A percentile compares a stretch with the other conserved stretches of the same genome.
Evolutionary conservation across 2,888 invertebrate species (phyloP).

Genomic region (Euclidia mi): DNA sequence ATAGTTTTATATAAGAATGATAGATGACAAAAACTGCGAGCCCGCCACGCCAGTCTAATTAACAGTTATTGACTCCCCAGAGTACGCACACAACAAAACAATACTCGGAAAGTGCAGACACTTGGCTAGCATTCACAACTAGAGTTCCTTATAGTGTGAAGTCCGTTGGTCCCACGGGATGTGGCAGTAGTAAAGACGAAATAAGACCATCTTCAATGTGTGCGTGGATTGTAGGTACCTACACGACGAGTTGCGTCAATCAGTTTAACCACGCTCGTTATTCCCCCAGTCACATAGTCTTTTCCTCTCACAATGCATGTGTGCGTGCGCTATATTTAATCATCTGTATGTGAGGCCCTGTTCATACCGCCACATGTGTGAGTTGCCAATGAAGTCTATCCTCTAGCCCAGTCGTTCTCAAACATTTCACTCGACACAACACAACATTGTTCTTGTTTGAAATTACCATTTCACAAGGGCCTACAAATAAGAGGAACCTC

Average conservation of each 20-base stretch:
- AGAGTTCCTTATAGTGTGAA: slow-evolving; percentile 76
- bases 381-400: slow-evolving; percentile 86
- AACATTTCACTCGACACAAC: slow-evolving; percentile 58
- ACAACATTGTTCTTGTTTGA: slow-evolving; percentile 10
- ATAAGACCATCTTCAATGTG: slow-evolving; percentile 79
- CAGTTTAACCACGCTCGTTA: slow-evolving; percentile 77
- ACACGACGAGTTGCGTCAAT: slow-evolving; percentile 84
- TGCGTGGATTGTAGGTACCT: slow-evolving; percentile 74
- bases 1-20: neutral
- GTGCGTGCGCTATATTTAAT: slow-evolving; percentile 86
- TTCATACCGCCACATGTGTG: slow-evolving; percentile 81
- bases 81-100: slow-evolving; percentile 66
- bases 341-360: slow-evolving; percentile 78
- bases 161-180: slow-evolving; percentile 87
- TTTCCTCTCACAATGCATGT: slow-evolving; percentile 71
- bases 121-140: slow-evolving; percentile 80
- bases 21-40: slow-evolving; percentile 28
- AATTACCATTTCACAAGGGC: slow-evolving; percentile 38
- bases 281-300: slow-evolving; percentile 78
- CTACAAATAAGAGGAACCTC: slow-evolving; percentile 23
- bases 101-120: slow-evolving; percentile 70
- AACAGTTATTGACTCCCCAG: slow-evolving; percentile 69
- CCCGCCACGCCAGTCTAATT: slow-evolving; percentile 61
- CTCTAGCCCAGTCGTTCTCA: slow-evolving; percentile 77
- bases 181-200: slow-evolving; percentile 83